These are phyloP conservation scores for Chiloscyllium punctatum DNA, from an alignment of 2,797 vertebrate genomes.

Conservation along the genomic window DNA sequence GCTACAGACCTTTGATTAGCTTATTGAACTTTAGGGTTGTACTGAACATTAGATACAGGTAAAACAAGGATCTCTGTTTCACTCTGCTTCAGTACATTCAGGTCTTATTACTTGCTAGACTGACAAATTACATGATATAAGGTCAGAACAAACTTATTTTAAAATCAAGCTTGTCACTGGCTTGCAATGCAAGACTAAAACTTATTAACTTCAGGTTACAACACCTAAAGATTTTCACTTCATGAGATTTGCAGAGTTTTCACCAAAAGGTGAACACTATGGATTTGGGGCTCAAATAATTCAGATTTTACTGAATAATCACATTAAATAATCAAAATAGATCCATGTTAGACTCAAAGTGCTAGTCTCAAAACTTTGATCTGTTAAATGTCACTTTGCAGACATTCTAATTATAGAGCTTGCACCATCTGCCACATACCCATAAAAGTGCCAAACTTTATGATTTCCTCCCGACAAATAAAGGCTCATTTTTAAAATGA, in stretches of 20 bases:
- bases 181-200: background rate
- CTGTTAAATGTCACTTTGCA: background rate
- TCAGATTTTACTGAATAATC: constrained; percentile 22
- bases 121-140: background rate
- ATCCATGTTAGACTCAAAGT: background rate
- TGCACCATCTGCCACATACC: background rate
- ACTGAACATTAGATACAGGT: background rate
- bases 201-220: background rate
- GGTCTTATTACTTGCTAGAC: background rate
- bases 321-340: background rate
- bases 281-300: background rate
- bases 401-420: background rate
- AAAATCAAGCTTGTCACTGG: too few relatives aligned
- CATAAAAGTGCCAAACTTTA: background rate
- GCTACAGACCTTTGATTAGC: background rate
- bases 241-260: background rate
- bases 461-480: background rate
- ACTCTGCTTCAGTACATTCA: background rate
- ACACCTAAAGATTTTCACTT: background rate
- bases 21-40: background rate
- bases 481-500: background rate
- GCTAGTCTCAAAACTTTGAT: constrained; percentile 11
- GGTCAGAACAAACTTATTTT: background rate
- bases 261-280: background rate
- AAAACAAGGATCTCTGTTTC: background rate